Conservation (phyloP, 2,113 vertebrate genomes). For the Dasyornis broadbenti region DNA sequence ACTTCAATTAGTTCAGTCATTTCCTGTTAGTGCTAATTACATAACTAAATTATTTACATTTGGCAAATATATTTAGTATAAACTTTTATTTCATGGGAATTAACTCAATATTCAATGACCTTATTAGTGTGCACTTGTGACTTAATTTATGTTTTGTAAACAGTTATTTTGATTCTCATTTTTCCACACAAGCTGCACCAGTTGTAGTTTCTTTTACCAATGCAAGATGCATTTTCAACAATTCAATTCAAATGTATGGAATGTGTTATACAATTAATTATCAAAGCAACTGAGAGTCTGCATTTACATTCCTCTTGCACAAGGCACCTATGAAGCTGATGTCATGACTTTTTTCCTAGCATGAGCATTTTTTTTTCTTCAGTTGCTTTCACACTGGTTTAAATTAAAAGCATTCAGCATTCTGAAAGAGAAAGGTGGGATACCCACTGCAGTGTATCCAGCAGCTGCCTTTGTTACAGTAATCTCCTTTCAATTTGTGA, state of each 20-base stretch:
- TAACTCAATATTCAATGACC: slow-evolving; percentile 9
- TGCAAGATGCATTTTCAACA: not conserved
- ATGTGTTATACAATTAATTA: not conserved
- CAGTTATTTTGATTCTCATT: slow-evolving; percentile 2
- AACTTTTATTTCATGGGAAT: slow-evolving; percentile 29
- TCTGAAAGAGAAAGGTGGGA: not conserved
- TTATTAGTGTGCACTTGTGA: slow-evolving; percentile 15
- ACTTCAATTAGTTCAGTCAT: slow-evolving; percentile 63
- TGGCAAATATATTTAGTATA: slow-evolving; percentile 42
- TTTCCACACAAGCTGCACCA: not conserved
- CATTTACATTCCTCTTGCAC: not conserved
- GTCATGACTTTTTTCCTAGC: not conserved
- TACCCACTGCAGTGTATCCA: not conserved
- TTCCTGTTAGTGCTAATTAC: slow-evolving; percentile 63
- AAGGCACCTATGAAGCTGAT: not conserved
- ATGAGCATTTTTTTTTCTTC: not conserved
- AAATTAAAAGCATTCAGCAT: not conserved
- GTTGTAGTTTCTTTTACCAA: not conserved
- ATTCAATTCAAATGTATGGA: not conserved
- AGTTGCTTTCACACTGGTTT: not conserved
- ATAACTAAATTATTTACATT: slow-evolving; percentile 33
- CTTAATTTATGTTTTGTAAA: slow-evolving; percentile 29
- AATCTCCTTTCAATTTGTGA: not conserved
- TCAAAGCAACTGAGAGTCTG: not conserved
- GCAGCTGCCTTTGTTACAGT: not conserved